Evolutionary conservation across 2,888 invertebrate genomes (phyloP).

Genomic region (Asteroscopus sphinx): DNA sequence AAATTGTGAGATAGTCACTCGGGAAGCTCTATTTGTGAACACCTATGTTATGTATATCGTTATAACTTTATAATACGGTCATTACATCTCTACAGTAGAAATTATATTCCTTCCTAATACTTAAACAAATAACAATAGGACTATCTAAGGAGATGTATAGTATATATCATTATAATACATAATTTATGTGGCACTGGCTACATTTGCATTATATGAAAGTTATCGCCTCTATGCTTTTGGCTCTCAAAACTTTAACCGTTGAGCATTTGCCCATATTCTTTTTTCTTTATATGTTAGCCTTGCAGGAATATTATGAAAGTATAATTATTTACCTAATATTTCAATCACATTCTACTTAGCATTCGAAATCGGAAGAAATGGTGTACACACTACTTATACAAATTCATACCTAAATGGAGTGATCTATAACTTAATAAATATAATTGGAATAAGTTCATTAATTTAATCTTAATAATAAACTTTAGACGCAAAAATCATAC

Average conservation of each 20-base stretch:
- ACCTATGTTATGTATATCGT: slow-evolving; percentile 70
- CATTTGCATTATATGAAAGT: slow-evolving; percentile 60
- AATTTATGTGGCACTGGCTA: slow-evolving; percentile 86
- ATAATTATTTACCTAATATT: slow-evolving; percentile 31
- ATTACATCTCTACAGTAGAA: slow-evolving; percentile 79
- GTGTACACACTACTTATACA: slow-evolving; percentile 50
- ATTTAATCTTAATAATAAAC: slow-evolving; percentile 48
- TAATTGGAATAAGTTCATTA: slow-evolving; percentile 47
- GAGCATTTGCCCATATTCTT: slow-evolving; percentile 13
- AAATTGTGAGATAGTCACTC: slow-evolving; percentile 71
- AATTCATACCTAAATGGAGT: slow-evolving; percentile 49
- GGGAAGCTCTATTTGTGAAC: slow-evolving; percentile 86
- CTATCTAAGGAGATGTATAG: slow-evolving; percentile 82
- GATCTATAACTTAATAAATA: slow-evolving; percentile 54
- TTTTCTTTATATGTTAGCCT: slow-evolving; percentile 31
- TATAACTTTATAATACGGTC: slow-evolving; percentile 70
- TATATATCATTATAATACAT: slow-evolving; percentile 74
- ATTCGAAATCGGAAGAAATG: slow-evolving; percentile 53
- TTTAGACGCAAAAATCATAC: slow-evolving; percentile 51
- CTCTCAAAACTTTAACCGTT: slow-evolving; percentile 11
- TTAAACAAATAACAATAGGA: slow-evolving; percentile 79
- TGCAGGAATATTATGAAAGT: slow-evolving; percentile 37
- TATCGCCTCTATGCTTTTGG: slow-evolving; percentile 14
- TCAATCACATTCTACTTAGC: slow-evolving; percentile 31
- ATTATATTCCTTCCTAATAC: slow-evolving; percentile 76